Evolutionary conservation across 1,140 invertebrate genomes (phyloP).

Genomic region (Lucilia sericata): DNA sequence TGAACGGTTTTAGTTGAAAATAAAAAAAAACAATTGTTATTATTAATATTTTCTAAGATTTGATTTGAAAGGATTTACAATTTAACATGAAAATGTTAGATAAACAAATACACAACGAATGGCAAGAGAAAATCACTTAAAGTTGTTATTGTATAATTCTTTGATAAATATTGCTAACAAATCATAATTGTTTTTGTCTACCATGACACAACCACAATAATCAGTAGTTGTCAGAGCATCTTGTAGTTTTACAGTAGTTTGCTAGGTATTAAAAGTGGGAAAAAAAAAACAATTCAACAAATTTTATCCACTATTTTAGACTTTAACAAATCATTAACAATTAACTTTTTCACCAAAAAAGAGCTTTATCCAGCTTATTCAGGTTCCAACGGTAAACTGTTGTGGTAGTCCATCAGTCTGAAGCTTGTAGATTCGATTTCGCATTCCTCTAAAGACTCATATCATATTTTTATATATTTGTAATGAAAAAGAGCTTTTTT

Average conservation of each 20-base stretch:
- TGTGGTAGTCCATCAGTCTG: too few species aligned
- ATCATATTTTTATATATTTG: too few species aligned
- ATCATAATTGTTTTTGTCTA: constrained; percentile 11
- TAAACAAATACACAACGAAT: background rate
- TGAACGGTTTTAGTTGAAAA: background rate
- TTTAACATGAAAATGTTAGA: background rate
- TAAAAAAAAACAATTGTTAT: background rate
- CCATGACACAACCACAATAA: background rate
- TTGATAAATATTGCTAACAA: background rate
- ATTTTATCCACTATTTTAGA: too few species aligned
- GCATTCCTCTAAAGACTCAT: too few species aligned
- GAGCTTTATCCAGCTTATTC: too few species aligned
- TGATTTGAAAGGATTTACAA: background rate
- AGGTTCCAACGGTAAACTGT: too few species aligned
- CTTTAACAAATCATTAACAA: too few species aligned
- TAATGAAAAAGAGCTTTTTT: too few species aligned
- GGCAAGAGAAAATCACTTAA: background rate
- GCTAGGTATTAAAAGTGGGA: background rate
- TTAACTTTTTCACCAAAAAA: too few species aligned
- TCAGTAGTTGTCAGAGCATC: background rate
- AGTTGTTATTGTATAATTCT: constrained; percentile 2
- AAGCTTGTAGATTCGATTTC: too few species aligned
- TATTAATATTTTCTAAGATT: background rate
- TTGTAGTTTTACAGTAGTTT: background rate
- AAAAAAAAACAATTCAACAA: too few species aligned